Evolutionary conservation across 2,797 vertebrate genomes (phyloP).

Genomic region (Lophotriccus pileatus): DNA sequence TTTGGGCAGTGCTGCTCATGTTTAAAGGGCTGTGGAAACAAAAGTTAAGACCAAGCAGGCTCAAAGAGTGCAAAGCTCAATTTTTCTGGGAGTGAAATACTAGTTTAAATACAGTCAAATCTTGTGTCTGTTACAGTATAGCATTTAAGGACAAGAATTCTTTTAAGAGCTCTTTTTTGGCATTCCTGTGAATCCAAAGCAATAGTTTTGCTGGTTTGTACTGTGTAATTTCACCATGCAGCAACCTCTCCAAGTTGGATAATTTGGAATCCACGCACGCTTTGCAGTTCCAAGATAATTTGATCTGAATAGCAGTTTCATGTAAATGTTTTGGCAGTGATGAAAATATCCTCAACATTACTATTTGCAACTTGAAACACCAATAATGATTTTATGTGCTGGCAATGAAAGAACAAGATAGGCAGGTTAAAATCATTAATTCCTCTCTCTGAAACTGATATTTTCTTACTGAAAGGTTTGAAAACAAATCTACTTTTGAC

Average conservation of each 20-base stretch:
- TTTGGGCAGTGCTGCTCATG: neutral
- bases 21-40: neutral
- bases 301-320: slow-evolving; percentile 38
- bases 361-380: slow-evolving; percentile 46
- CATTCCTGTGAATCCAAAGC: neutral
- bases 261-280: slow-evolving; percentile 31
- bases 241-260: neutral
- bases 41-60: neutral
- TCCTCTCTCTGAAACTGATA: neutral
- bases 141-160: neutral
- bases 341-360: slow-evolving; percentile 38
- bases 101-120: neutral
- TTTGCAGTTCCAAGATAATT: slow-evolving; percentile 44
- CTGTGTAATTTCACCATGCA: neutral
- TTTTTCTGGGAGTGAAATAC: neutral
- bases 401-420: slow-evolving; percentile 24
- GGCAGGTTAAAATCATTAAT: slow-evolving; percentile 36
- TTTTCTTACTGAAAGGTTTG: slow-evolving; percentile 3
- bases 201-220: neutral
- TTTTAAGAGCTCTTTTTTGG: neutral
- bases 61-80: neutral
- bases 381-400: neutral
- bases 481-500: slow-evolving; percentile 24
- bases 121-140: neutral
- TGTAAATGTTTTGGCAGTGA: slow-evolving; percentile 62